Evolutionary conservation across 2,888 invertebrate species (phyloP).

Genomic region (Lithodes maja): DNA sequence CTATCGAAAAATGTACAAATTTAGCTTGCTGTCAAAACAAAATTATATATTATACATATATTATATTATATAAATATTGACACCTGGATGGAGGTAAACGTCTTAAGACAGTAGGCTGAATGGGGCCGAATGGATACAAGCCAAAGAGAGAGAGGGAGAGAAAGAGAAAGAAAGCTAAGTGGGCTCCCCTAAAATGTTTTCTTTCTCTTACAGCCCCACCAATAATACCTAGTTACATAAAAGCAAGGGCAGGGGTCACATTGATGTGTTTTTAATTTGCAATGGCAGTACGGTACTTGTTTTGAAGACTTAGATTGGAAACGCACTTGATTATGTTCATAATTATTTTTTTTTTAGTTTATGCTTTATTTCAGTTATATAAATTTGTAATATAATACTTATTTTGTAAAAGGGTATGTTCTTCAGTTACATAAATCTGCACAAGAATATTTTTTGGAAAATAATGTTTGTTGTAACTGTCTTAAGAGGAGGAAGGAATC

Average conservation of each 20-base stretch:
- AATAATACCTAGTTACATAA: neutral
- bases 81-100: too few relatives aligned
- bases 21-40: neutral
- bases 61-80: too few relatives aligned
- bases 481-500: neutral
- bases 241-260: neutral
- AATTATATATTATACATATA: neutral
- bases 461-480: neutral
- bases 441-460: neutral
- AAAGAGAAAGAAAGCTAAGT: too few relatives aligned
- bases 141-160: too few relatives aligned
- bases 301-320: too few relatives aligned
- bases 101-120: too few relatives aligned
- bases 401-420: neutral
- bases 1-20: too few relatives aligned
- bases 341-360: too few relatives aligned
- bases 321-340: too few relatives aligned
- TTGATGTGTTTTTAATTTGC: neutral
- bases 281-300: too few relatives aligned
- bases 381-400: neutral
- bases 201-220: slow-evolving; percentile 7
- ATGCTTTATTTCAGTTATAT: too few relatives aligned
- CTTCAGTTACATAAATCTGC: neutral
- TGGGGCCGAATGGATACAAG: too few relatives aligned
- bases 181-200: neutral